Evolutionary conservation across 2,113 vertebrate genomes (phyloP).

Genomic region (Cyanistes caeruleus): DNA sequence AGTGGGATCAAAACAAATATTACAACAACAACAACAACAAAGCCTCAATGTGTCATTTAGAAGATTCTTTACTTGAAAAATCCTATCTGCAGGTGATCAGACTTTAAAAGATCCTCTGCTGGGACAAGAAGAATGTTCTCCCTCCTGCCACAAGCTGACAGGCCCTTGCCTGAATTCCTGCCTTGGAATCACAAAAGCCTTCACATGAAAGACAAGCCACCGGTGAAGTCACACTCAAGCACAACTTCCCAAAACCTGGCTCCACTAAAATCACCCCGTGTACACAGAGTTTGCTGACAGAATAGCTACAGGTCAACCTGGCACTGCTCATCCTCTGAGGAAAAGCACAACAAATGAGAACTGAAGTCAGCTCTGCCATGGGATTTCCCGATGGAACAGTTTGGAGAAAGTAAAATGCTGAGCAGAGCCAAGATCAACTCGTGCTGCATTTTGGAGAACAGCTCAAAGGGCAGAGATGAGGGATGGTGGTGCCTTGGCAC

Average conservation of each 20-base stretch:
- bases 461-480: background rate
- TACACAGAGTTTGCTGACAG: background rate
- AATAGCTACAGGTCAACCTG: background rate
- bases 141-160: background rate
- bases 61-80: background rate
- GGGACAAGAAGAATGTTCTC: background rate
- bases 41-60: rapidly evolving
- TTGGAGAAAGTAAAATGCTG: background rate
- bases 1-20: background rate
- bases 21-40: no score
- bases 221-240: background rate
- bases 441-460: background rate
- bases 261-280: background rate
- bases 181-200: background rate
- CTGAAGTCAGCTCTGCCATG: background rate
- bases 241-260: background rate
- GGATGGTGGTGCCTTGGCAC: background rate
- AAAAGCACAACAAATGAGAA: background rate
- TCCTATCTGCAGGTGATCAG: background rate
- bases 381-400: background rate
- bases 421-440: background rate
- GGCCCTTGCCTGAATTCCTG: background rate
- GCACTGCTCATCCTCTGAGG: background rate
- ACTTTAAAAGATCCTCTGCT: background rate
- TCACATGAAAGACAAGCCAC: background rate